These are phyloP conservation scores for Lepisosteus osseus DNA, from an alignment of 2,113 vertebrate species.

Conservation along the genomic window DNA sequence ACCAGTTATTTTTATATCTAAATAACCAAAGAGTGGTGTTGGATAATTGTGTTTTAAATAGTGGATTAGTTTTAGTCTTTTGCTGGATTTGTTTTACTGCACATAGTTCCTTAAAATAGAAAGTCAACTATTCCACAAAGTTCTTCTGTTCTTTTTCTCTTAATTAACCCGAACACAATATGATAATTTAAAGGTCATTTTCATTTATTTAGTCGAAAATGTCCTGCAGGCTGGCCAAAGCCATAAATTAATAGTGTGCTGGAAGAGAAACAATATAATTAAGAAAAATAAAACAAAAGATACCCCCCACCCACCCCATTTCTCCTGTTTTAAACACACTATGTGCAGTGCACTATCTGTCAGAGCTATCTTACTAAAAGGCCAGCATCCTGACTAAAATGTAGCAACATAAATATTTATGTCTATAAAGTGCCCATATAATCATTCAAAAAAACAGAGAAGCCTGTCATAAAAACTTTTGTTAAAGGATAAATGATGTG, in stretches of 20 bases:
- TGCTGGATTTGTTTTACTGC: too few relatives aligned
- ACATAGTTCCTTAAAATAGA: too few relatives aligned
- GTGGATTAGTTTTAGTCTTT: too few relatives aligned
- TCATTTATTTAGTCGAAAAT: conserved; percentile 10
- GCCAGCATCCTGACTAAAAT: conserved; percentile 72
- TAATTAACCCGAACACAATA: neutral
- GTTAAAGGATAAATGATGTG: too few relatives aligned
- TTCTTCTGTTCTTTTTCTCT: neutral
- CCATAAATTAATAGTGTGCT: neutral
- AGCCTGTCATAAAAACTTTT: conserved; percentile 46
- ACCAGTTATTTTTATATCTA: neutral
- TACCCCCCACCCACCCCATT: conserved; percentile 27
- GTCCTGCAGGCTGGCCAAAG: neutral
- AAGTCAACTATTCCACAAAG: too few relatives aligned
- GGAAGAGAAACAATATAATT: neutral
- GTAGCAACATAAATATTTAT: conserved; percentile 78
- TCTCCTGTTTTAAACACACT: conserved; percentile 56
- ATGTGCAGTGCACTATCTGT: conserved; percentile 53
- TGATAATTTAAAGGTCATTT: neutral
- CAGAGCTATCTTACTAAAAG: conserved; percentile 54
- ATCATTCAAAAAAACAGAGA: conserved; percentile 56
- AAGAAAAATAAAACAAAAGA: neutral
- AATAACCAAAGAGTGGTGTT: too few relatives aligned
- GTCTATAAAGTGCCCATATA: conserved; percentile 71
- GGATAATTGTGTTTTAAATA: too few relatives aligned